Evolutionary conservation across 2,797 vertebrate species (phyloP).

Genomic region (Cheirogaleus major): DNA sequence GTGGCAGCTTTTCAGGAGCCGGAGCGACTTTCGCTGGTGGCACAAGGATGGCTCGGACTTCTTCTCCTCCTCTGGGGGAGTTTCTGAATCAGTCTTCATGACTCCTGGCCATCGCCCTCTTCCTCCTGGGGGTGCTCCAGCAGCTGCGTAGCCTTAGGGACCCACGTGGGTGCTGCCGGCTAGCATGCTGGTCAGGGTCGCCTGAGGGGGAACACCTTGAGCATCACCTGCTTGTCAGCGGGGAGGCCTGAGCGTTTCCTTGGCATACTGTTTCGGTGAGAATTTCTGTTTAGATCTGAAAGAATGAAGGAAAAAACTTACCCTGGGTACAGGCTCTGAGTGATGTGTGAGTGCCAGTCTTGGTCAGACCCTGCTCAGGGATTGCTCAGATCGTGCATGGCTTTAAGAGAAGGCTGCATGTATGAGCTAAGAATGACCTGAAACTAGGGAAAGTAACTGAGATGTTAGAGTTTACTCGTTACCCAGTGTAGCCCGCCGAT

Average conservation of each 20-base stretch:
- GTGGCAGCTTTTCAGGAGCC: background rate
- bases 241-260: background rate
- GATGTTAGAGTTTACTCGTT: background rate
- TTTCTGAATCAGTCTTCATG: constrained; percentile 82
- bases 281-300: constrained; percentile 31
- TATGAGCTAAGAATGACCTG: background rate
- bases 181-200: constrained; percentile 36
- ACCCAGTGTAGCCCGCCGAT: background rate
- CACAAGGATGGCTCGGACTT: constrained; percentile 72
- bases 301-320: background rate
- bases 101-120: background rate
- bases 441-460: background rate
- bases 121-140: background rate
- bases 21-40: background rate
- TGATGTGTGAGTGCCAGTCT: background rate
- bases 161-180: background rate
- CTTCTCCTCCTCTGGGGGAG: constrained; percentile 66
- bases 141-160: background rate
- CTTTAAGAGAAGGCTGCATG: background rate
- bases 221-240: accelerated
- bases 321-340: background rate
- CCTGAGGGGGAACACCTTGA: accelerated
- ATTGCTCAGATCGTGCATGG: background rate
- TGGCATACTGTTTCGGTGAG: accelerated
- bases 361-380: background rate